Percentiles rank a stretch among this genome's conserved stretches.
These are phyloP conservation scores for Sepioteuthis lessoniana DNA, from an alignment of 2,888 invertebrate species.

Conservation along the genomic window DNA sequence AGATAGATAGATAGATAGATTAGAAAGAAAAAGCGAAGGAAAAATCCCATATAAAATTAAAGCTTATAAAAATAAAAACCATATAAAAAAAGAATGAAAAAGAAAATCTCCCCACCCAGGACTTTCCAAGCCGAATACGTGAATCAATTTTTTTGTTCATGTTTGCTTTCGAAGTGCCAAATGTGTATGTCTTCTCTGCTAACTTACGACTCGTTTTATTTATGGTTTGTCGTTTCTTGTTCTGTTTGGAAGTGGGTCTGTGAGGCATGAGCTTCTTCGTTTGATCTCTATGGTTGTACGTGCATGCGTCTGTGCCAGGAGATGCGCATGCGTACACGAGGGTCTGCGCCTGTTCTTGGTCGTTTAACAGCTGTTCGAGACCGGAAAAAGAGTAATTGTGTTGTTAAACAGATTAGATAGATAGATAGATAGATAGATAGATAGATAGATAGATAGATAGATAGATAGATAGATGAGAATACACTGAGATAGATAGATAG, in stretches of 20 bases:
- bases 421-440: too few species aligned
- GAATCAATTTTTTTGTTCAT: not conserved
- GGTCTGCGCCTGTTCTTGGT: not conserved
- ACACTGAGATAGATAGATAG: too few species aligned
- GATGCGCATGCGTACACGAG: not conserved
- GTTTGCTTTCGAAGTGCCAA: not conserved
- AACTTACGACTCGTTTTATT: not conserved
- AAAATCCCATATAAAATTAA: not conserved
- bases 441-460: too few species aligned
- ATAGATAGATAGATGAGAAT: too few species aligned
- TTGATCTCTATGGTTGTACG: not conserved
- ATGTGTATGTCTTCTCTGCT: not conserved
- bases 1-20: too few species aligned
- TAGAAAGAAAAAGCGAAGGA: not conserved
- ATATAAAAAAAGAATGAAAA: not conserved
- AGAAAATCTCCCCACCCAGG: not conserved
- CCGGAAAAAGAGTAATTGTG: not conserved
- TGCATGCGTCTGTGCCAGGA: not conserved
- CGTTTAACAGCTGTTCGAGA: not conserved
- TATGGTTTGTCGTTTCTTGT: not conserved
- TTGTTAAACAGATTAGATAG: not conserved
- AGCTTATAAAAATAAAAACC: too few species aligned
- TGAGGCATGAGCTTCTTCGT: not conserved
- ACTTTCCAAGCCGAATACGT: not conserved
- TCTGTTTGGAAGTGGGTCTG: not conserved